A percentile compares a stretch with the other conserved stretches of the same genome.
phyloP scores from a whole-genome alignment of 2,113 vertebrate species.

The Peucedramus taeniatus region DNA sequence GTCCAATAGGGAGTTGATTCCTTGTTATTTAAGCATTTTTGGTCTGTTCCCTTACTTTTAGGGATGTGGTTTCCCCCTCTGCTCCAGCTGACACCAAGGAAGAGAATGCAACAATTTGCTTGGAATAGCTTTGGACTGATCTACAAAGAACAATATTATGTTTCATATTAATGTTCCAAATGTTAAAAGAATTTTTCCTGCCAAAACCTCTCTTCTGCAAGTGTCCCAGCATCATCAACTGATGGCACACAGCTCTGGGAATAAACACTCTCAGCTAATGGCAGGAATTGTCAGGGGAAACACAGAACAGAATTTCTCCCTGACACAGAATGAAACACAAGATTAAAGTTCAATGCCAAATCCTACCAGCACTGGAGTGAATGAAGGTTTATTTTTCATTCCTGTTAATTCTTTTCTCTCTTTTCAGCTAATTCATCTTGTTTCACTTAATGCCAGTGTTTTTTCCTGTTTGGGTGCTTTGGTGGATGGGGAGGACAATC shows the following conservation, averaged over 20 bases:
- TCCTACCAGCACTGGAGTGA: neutral
- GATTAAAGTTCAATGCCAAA: neutral
- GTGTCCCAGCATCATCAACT: slow-evolving; percentile 56
- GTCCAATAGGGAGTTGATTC: neutral
- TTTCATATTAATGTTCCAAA: neutral
- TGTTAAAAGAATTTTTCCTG: neutral
- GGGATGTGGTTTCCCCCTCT: neutral
- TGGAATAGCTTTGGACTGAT: neutral
- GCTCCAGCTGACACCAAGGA: neutral
- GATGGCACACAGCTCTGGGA: slow-evolving; percentile 64
- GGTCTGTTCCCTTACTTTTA: neutral
- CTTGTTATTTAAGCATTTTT: neutral
- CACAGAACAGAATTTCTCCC: neutral
- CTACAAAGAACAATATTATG: neutral
- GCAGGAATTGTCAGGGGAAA: slow-evolving; percentile 10
- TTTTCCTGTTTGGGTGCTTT: neutral
- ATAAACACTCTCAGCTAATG: slow-evolving; percentile 23
- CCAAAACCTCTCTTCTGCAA: slow-evolving; percentile 24
- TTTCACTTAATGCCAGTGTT: neutral
- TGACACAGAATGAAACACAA: neutral
- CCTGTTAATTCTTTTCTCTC: neutral
- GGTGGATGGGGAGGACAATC: neutral
- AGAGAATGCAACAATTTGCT: neutral
- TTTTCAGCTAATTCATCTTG: neutral
- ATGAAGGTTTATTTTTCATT: neutral